Conservation (phyloP, 2,797 vertebrate species). For the Aphelocoma californica region DNA sequence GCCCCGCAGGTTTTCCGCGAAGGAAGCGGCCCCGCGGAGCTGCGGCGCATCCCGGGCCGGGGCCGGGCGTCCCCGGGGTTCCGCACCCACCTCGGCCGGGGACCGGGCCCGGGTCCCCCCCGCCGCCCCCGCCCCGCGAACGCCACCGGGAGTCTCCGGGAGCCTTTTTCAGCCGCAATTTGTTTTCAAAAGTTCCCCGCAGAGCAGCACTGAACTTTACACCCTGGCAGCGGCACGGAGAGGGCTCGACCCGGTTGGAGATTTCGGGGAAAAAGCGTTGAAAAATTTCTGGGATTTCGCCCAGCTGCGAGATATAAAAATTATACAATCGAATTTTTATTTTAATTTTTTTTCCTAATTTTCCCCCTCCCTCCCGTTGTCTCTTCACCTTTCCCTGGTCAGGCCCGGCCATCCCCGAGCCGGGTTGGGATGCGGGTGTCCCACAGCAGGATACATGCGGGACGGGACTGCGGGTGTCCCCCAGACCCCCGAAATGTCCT, state of each 20-base stretch:
- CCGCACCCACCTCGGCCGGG: background rate
- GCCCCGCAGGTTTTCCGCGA: background rate
- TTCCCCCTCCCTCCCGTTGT: accelerated
- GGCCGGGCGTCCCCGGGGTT: background rate
- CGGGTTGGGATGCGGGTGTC: background rate
- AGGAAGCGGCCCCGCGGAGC: background rate
- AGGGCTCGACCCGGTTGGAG: background rate
- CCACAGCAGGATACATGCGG: background rate
- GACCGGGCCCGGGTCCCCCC: accelerated
- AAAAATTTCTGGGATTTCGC: background rate
- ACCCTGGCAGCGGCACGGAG: background rate
- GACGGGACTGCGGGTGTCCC: background rate
- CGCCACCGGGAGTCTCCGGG: background rate
- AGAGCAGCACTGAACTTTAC: slow-evolving; percentile 60
- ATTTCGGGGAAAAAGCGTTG: background rate
- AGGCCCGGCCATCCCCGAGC: background rate
- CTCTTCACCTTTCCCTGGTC: background rate
- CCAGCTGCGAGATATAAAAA: background rate
- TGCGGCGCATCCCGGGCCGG: background rate
- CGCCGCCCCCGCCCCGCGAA: background rate
- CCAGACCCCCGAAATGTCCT: background rate
- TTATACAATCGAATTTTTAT: background rate
- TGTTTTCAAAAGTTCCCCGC: slow-evolving; percentile 54
- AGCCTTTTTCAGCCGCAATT: slow-evolving; percentile 31
- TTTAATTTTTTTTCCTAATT: accelerated